Conservation (phyloP, 92 coral and sea anemone species). For the Galaxea fascicularis region DNA sequence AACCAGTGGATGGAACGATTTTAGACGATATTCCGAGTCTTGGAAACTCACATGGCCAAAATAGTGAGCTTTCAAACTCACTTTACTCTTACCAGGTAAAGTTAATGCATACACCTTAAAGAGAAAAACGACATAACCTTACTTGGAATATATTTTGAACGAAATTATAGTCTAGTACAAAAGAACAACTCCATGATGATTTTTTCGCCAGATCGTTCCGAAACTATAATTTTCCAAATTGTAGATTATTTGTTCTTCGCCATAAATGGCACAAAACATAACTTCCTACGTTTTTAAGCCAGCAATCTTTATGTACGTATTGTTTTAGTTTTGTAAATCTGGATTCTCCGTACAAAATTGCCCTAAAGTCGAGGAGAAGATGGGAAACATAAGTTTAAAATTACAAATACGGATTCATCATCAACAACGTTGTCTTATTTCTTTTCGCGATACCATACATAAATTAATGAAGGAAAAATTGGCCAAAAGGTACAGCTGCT, state of each 20-base stretch:
- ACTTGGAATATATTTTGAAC: neutral
- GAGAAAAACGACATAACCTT: neutral
- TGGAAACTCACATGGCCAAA: conserved; percentile 93
- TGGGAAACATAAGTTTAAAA: conserved; percentile 29
- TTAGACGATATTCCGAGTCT: conserved; percentile 90
- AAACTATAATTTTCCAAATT: neutral
- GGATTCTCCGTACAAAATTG: neutral
- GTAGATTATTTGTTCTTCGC: conserved; percentile 21
- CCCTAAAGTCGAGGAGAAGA: conserved; percentile 13
- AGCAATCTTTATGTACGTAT: neutral
- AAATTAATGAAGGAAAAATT: conserved; percentile 86
- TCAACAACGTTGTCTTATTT: conserved; percentile 51
- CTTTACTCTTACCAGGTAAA: conserved; percentile 92
- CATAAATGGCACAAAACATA: neutral
- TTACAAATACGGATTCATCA: conserved; percentile 52
- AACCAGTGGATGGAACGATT: conserved; percentile 97
- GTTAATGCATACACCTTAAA: conserved; percentile 11
- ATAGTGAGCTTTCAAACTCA: conserved; percentile 95
- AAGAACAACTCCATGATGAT: conserved; percentile 33
- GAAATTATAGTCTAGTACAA: neutral
- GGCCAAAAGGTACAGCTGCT: conserved; percentile 85
- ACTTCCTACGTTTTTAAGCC: neutral
- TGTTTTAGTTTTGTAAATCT: neutral
- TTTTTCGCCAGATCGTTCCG: conserved; percentile 10
- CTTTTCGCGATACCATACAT: conserved; percentile 84